phyloP scores from a whole-genome alignment of 1,140 invertebrate species.

The Rhopalosiphum padi region DNA sequence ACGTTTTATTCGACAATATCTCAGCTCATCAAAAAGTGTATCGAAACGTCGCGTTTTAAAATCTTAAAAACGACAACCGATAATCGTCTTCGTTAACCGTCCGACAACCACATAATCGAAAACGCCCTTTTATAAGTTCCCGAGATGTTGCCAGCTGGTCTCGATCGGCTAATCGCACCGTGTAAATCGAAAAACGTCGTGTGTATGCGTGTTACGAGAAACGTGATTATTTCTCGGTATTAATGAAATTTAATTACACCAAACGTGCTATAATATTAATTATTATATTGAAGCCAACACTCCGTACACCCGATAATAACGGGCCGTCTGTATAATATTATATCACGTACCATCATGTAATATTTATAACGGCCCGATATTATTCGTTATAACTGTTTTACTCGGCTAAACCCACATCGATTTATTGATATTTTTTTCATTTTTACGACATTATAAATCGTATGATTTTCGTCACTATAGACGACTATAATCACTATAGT shows the following conservation, averaged over 20 bases:
- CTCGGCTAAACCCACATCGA: background rate
- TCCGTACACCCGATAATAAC: background rate
- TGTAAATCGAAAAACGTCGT: background rate
- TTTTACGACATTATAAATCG: background rate
- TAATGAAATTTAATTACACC: background rate
- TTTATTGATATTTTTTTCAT: background rate
- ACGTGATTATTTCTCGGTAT: background rate
- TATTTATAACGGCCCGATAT: background rate
- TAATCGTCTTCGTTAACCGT: no score
- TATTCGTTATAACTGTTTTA: background rate
- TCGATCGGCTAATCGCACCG: background rate
- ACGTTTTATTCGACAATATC: no score
- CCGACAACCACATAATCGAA: no score
- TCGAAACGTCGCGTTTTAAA: no score
- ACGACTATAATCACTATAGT: no score
- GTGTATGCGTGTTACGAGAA: background rate
- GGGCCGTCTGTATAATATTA: background rate
- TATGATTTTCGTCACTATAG: no score
- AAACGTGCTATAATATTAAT: background rate
- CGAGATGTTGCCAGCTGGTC: background rate
- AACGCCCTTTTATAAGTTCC: background rate
- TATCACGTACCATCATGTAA: no score
- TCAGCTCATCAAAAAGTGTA: no score
- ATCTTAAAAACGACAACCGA: no score
- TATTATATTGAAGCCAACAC: background rate